Evolutionary conservation across 2,797 vertebrate species (phyloP).

Genomic region (Tinamus major): DNA sequence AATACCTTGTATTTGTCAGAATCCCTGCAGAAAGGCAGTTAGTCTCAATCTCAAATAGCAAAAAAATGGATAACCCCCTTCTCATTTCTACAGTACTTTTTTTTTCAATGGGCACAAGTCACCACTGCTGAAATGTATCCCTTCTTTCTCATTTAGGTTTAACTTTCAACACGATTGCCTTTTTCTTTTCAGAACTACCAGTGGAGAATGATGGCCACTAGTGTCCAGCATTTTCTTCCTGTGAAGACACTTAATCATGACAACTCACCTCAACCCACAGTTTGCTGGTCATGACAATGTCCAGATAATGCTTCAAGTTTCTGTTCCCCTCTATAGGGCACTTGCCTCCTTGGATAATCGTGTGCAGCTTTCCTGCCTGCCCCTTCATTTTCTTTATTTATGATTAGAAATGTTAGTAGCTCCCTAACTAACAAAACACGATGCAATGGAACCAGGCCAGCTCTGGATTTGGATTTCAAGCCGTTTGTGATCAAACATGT

Average conservation of each 20-base stretch:
- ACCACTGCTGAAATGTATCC: background rate
- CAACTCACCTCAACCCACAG: constrained; percentile 7
- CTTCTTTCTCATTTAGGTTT: constrained; percentile 5
- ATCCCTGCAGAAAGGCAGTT: background rate
- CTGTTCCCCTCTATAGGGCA: background rate
- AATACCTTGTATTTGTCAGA: constrained; percentile 20
- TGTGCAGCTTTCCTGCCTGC: background rate
- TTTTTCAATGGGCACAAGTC: background rate
- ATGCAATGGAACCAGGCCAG: background rate
- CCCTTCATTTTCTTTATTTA: background rate
- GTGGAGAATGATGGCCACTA: background rate
- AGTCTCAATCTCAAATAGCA: constrained; percentile 11
- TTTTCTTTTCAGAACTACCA: constrained; percentile 30
- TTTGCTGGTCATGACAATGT: constrained; percentile 16
- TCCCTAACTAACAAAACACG: constrained; percentile 14
- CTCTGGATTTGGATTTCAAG: constrained; percentile 33
- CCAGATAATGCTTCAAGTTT: background rate
- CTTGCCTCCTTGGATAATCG: background rate
- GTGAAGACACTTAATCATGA: background rate
- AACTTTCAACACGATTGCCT: constrained; percentile 9
- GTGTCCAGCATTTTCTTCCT: background rate
- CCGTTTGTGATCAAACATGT: constrained; percentile 42
- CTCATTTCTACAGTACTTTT: background rate
- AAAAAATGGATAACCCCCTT: constrained; percentile 14
- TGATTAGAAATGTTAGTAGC: background rate